A percentile compares a stretch with the other conserved stretches of the same genome.
Conservation (phyloP, 2,888 invertebrate species). For the Elysia crispata region DNA sequence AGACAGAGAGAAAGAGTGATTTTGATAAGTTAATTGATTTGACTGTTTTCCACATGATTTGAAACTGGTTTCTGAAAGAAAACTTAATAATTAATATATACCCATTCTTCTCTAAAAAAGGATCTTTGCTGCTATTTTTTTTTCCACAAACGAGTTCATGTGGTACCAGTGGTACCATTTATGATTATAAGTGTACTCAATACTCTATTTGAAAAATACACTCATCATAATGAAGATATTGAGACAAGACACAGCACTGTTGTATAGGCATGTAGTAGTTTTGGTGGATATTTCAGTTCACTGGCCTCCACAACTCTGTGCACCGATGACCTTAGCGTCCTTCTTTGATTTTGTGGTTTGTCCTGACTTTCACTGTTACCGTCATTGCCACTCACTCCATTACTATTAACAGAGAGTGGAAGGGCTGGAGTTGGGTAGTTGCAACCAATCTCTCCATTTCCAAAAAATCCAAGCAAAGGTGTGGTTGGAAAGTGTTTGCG, state of each 20-base stretch:
- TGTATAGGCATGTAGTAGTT: constrained; percentile 68
- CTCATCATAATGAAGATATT: constrained; percentile 25
- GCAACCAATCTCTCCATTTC: constrained; percentile 79
- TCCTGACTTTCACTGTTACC: background rate
- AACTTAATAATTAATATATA: no score
- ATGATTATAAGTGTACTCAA: no score
- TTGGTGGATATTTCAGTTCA: constrained; percentile 52
- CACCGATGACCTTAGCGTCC: background rate
- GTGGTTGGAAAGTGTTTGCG: constrained; percentile 77
- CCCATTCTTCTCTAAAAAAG: no score
- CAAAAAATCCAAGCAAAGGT: constrained; percentile 79
- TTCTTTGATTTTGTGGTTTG: constrained; percentile 9
- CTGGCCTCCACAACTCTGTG: constrained; percentile 19
- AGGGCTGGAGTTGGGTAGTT: constrained; percentile 57
- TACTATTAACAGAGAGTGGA: background rate
- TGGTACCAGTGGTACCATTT: no score
- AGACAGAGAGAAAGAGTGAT: no score
- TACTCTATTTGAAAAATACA: no score
- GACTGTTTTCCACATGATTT: no score
- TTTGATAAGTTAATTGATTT: no score
- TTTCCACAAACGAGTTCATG: no score
- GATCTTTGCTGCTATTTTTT: no score
- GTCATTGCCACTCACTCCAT: background rate
- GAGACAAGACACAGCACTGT: constrained; percentile 66
- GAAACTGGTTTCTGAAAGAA: no score